phyloP scores from a whole-genome alignment of 1,140 invertebrate genomes.

The Cotesia typhae region DNA sequence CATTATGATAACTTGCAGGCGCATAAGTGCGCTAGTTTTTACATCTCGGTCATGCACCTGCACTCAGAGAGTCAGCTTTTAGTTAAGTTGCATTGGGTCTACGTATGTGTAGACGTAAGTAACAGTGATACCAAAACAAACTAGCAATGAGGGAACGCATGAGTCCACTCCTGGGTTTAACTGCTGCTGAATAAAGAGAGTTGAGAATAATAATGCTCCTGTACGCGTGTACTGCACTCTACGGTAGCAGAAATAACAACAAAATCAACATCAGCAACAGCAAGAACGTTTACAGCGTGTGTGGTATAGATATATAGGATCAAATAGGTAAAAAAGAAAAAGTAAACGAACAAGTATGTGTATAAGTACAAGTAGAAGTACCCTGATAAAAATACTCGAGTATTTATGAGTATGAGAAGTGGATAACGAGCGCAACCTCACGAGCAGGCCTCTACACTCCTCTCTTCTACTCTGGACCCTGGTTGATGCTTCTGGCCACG shows the following conservation, averaged over 20 bases:
- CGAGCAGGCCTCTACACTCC: background rate
- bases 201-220: background rate
- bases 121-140: slow-evolving; percentile 26
- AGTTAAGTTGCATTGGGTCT: slow-evolving; percentile 31
- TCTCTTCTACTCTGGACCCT: too few relatives aligned
- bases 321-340: background rate
- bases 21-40: slow-evolving; percentile 33
- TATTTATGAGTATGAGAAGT: background rate
- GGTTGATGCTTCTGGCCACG: background rate
- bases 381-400: slow-evolving; percentile 1
- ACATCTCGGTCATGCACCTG: slow-evolving; percentile 36
- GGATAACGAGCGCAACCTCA: slow-evolving; percentile 11
- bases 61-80: slow-evolving; percentile 17
- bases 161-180: background rate
- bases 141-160: background rate
- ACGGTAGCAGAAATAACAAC: background rate
- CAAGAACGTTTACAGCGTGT: background rate
- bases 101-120: background rate
- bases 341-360: background rate
- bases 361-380: background rate
- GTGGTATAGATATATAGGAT: too few relatives aligned
- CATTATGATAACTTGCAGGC: slow-evolving; percentile 24
- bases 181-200: slow-evolving; percentile 13
- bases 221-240: background rate
- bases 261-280: too few relatives aligned